Evolutionary conservation across 2,888 invertebrate genomes (phyloP), one percentile per base, ranked within the genome.

Genomic region (Cerastis leucographa): DNA sequence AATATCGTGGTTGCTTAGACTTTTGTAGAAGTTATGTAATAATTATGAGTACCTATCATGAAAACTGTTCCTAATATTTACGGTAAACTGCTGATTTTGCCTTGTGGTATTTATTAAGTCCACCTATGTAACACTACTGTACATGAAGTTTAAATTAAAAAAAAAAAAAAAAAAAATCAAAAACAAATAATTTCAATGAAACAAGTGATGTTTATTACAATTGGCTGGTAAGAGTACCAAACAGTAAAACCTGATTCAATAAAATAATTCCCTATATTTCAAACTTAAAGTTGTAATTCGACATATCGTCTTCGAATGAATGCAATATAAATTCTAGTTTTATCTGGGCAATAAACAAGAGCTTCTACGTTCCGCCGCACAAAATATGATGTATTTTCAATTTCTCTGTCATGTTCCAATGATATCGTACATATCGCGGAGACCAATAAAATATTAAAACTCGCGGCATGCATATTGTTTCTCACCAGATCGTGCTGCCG

Each of bases 401-500:
- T 91, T 89, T 89, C 85, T 86, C 87, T 85, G 90, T 87, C 87
- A 86, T 89, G 88, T 90, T 89, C 89, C 91, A 88, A 88, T 89
- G 87, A 88, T 89, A 90, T 88, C 88, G 85, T 87, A 90, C 86
- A 88, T 88, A 90, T 89, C 86, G 89, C 89, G 80, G 80, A 84
- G 84, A 75, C 87, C 90, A 89, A 91, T 93, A 91, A 92, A 92
- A 89, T 92, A 90, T 92, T 90, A 89, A 91, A 91, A 89, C 86
- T 88, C 88, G 87, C 83, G 88, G 89, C 88, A 89, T 91, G 90
- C 90, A 91, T 89, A 90, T 90, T 90, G 86, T 87, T 86, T 84
- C 83, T 83, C 83, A 76, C 83, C 78, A 84, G 84, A 85, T 81
- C 83, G 80, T 84, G 86, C 78, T 65, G 66, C 81, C 83, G 82